Conservation (phyloP, 2,797 vertebrate species). For the Pseudocheirus occidentalis region DNA sequence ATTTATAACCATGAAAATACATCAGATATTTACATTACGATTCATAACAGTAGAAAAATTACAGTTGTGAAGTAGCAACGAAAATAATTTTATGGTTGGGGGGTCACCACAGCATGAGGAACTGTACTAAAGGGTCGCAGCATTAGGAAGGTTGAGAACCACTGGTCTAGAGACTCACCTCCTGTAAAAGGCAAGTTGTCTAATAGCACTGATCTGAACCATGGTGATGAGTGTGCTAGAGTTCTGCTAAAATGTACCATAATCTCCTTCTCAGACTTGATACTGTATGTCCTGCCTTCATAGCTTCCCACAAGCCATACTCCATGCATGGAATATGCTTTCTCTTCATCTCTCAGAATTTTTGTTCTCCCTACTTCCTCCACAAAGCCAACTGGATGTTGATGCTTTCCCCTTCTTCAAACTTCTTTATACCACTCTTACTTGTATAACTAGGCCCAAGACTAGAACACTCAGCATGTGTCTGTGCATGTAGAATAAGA, state of each 20-base stretch:
- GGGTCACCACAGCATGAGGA: too few relatives aligned
- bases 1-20: too few relatives aligned
- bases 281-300: background rate
- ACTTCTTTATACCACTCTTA: background rate
- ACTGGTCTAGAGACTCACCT: background rate
- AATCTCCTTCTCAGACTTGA: background rate
- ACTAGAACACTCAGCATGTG: background rate
- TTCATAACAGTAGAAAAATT: too few relatives aligned
- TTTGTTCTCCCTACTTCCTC: background rate
- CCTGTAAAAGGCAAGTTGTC: background rate
- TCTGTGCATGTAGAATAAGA: background rate
- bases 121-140: too few relatives aligned
- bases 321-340: background rate
- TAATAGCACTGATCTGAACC: background rate
- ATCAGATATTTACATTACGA: too few relatives aligned
- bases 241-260: background rate
- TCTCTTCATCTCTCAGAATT: background rate
- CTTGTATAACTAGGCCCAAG: background rate
- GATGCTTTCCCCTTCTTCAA: background rate
- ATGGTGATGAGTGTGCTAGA: background rate
- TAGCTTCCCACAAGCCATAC: background rate
- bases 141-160: too few relatives aligned
- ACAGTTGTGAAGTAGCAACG: too few relatives aligned
- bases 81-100: too few relatives aligned
- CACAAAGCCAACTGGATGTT: background rate